phyloP scores from a whole-genome alignment of 2,797 vertebrate genomes.

The Rhynchonycteris naso region DNA sequence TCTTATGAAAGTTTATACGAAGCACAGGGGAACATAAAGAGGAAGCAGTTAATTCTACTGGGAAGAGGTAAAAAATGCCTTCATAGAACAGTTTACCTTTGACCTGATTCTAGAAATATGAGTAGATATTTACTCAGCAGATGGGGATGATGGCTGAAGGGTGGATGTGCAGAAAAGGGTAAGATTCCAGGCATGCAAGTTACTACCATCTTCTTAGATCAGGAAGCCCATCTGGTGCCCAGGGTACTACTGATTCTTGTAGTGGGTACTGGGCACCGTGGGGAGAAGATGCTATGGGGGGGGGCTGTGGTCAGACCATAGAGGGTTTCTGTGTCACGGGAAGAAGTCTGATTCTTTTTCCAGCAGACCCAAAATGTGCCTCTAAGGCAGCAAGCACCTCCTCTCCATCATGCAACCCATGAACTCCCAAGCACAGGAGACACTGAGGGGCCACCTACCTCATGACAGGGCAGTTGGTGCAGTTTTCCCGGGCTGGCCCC shows the following conservation, averaged over 20 bases:
- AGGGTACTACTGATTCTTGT: background rate
- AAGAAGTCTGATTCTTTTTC: background rate
- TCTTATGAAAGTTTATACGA: background rate
- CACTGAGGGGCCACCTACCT: conserved; percentile 78
- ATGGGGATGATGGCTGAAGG: background rate
- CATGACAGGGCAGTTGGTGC: conserved; percentile 88
- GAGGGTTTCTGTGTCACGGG: background rate
- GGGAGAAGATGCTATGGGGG: background rate
- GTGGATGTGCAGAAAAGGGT: background rate
- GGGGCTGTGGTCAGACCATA: background rate
- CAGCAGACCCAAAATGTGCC: background rate
- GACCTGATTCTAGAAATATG: background rate
- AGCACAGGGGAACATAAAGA: background rate
- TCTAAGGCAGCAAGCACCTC: background rate
- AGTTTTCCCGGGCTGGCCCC: conserved; percentile 89
- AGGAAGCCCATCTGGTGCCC: background rate
- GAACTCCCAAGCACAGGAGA: background rate
- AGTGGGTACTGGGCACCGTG: background rate
- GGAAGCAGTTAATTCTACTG: background rate
- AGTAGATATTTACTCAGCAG: background rate
- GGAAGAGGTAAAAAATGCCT: background rate
- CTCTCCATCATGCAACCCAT: background rate
- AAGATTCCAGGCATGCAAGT: background rate
- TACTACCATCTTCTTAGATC: background rate
- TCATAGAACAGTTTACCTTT: background rate